These are phyloP conservation scores for Muntiacus muntjak DNA, from an alignment of 2,113 vertebrate species.

Conservation along the genomic window DNA sequence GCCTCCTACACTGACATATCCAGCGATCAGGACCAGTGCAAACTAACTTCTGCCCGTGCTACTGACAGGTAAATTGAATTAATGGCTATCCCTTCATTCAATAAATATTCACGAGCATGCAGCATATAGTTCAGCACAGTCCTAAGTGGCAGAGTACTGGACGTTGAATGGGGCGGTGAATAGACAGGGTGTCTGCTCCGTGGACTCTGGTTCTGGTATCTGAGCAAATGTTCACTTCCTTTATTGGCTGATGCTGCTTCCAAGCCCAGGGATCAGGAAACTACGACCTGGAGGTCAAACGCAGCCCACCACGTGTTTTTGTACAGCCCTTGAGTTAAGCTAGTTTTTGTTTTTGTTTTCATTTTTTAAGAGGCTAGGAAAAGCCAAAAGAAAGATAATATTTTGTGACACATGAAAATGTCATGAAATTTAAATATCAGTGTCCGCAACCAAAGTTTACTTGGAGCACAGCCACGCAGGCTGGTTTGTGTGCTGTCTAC, in stretches of 20 bases:
- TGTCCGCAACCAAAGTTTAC: background rate
- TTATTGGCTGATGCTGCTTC: background rate
- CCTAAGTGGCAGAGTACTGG: too few species aligned
- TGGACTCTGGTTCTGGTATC: background rate
- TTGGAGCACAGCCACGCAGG: background rate
- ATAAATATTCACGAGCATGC: background rate
- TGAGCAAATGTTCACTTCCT: background rate
- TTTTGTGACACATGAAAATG: background rate
- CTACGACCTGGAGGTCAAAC: background rate
- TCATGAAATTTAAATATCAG: background rate
- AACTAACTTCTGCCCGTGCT: background rate
- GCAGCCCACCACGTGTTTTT: background rate
- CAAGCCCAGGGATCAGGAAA: background rate
- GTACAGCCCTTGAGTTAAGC: background rate
- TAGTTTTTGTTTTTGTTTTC: background rate
- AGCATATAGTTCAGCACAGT: too few species aligned
- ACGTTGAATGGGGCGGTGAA: accelerated
- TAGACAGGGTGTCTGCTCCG: background rate
- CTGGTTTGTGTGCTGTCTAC: background rate
- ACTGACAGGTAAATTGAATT: background rate
- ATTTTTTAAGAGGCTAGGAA: background rate
- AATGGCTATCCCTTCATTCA: background rate
- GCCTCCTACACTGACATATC: background rate
- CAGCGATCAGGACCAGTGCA: background rate
- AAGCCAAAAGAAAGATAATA: background rate